A percentile compares a stretch with the other conserved stretches of the same genome.
Conservation (phyloP, 2,888 invertebrate species). For the Tetanocera ferruginea region DNA sequence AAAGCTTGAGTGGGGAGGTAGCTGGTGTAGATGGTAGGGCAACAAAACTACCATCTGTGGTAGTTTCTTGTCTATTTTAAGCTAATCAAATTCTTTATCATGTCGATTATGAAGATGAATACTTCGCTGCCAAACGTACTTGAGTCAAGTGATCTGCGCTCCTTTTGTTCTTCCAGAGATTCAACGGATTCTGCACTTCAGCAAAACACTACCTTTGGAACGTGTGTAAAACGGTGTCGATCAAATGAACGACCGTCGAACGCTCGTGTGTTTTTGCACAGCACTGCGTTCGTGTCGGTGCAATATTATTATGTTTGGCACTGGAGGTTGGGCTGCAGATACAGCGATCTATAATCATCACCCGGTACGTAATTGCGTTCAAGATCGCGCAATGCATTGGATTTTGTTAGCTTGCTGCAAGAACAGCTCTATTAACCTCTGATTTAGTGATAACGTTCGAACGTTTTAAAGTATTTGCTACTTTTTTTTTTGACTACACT, state of each 20-base stretch:
- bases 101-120: constrained; percentile 45
- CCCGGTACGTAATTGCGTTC: constrained; percentile 33
- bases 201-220: background rate
- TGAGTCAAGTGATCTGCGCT: background rate
- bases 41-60: constrained; percentile 49
- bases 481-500: background rate
- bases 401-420: background rate
- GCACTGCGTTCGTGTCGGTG: background rate
- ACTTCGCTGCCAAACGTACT: background rate
- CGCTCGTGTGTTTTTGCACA: constrained; percentile 10
- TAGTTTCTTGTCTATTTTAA: constrained; percentile 64
- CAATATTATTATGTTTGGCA: constrained; percentile 23
- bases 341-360: constrained; percentile 36
- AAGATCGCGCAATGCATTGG: constrained; percentile 4
- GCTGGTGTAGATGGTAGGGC: background rate
- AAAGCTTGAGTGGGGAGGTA: background rate
- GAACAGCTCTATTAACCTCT: constrained; percentile 68
- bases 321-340: constrained; percentile 18
- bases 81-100: constrained; percentile 59
- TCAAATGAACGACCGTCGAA: constrained; percentile 24
- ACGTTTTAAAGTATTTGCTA: constrained; percentile 46
- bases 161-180: background rate
- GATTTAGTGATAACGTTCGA: constrained; percentile 70
- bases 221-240: constrained; percentile 37
- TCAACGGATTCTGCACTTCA: no score